These are phyloP conservation scores for Cylindroiulus punctatus DNA, from an alignment of 2,888 invertebrate genomes.

Conservation along the genomic window DNA sequence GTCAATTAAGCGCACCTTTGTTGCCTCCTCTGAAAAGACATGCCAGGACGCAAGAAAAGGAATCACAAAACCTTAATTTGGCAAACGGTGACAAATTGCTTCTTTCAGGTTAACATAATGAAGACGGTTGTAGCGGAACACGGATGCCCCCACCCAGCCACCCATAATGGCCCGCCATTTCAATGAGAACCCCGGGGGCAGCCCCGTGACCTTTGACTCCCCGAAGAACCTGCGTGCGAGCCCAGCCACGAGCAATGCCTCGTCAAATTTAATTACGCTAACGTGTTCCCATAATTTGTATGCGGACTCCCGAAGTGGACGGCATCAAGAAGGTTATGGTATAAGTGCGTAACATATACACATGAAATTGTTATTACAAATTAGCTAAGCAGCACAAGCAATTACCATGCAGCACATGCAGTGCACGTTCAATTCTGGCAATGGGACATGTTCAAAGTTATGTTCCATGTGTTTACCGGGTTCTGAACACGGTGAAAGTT, in stretches of 20 bases:
- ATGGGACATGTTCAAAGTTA: too few relatives aligned
- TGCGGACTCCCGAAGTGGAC: background rate
- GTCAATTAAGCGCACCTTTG: constrained; percentile 45
- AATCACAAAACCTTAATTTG: constrained; percentile 44
- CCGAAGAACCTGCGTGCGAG: constrained; percentile 26
- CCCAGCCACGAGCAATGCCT: background rate
- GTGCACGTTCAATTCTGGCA: too few relatives aligned
- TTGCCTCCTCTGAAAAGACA: constrained; percentile 27
- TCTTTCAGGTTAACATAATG: constrained; percentile 26
- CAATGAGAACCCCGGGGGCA: background rate
- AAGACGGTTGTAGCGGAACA: constrained; percentile 37
- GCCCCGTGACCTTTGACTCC: background rate
- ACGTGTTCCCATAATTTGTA: background rate
- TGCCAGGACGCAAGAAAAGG: constrained; percentile 40
- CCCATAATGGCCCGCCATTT: background rate
- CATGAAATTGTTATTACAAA: too few relatives aligned
- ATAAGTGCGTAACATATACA: too few relatives aligned
- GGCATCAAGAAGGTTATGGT: background rate
- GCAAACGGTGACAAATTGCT: constrained; percentile 42
- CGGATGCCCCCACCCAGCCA: background rate
- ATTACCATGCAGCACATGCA: too few relatives aligned
- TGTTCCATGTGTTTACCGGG: too few relatives aligned
- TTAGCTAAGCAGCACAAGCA: too few relatives aligned
- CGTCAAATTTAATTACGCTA: constrained; percentile 25
- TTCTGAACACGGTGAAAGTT: too few relatives aligned